Base-by-base conservation (phyloP, 2,797 vertebrate species). In the Merluccius polli region DNA sequence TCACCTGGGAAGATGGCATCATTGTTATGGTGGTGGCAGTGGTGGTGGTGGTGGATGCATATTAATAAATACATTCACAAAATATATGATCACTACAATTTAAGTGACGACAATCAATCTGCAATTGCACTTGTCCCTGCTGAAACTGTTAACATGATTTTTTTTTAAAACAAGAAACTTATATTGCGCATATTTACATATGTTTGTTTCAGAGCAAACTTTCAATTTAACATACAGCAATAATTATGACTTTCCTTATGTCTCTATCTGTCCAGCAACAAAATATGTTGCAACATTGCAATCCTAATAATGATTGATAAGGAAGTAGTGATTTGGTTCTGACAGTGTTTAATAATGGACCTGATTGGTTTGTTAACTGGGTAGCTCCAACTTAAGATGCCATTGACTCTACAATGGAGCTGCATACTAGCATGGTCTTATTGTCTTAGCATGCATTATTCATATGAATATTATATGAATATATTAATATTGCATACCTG, bases 1-100 rank as follows among this genome's bases (percentile, higher is more conserved):
- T 91, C 85, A 83, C 97, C 97, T 99, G 38, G 59, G 59, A 65
- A 65, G n/a, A 65, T 9, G 52, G 52, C 21, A 9, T 13, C 9
- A 24, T 65, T 3, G 44, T 16, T 52, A 52, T 21, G 44, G 7
- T 3, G 41, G 41, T 8, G 4, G 4, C 36, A 33, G 32, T 3
- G 36, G 41, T 44, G 41, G 41, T 21, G 63, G 15, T 24, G 30
- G 16, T n/a, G 71, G 36, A 18, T 73, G n/a, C 21, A 35, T 36
- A n/a, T 36, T 36, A 18, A 27, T 65, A 65, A 65, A 65, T 2
- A 24, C 59, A n/a, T 59, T 59, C 48, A 59, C 48, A 6, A n/a
- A 6, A 24, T n/a, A 59, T 24, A 59, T n/a, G 52, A 24, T 9
- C 52, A n/a, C 52, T 24, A n/a, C n/a, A 59, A 59, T n/a, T n/a